Evolutionary conservation across 2,888 invertebrate species (phyloP), one percentile per base, ranked within the genome.

Genomic region (Idaea biselata): DNA sequence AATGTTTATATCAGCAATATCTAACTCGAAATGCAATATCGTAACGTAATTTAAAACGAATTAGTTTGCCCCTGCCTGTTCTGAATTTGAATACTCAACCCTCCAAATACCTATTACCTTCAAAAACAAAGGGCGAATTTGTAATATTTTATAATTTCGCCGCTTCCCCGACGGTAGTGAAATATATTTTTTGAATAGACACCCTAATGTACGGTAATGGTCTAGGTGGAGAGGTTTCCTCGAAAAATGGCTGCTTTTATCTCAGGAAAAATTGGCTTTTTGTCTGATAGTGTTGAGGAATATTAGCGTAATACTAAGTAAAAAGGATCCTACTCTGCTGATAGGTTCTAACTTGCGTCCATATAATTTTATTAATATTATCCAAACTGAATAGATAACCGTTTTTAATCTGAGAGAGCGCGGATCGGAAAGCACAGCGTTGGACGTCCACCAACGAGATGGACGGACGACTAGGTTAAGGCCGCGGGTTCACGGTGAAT

Each of bases 21-120:
- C 88, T 89, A 83, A 90, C 84, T 82, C 81, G 82, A 74, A 86
- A 86, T 77, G 90, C 84, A 92, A 91, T 92, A 92, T 90, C 88
- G 88, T 90, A 91, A 91, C 86, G 89, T 88, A 92, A 92, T 92
- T 91, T 91, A 88, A 92, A 92, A 89, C 89, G 82, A 92, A 92
- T 92, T 92, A 92, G 91, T 86, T 84, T 85, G 76, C 90, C 91
- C 92, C 88, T 85, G 83, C 84, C 68, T 80, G 83, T 80, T 79
- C 76, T 78, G 81, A 88, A 91, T 92, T 92, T 92, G 88, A 91
- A 91, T 91, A 89, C 83, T 81, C 81, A 81, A 84, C 81, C 82
- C 89, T 90, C 90, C 89, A 74, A 78, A 14, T 78, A 80, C 78
- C 81, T 84, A 82, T 76, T 44, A 83, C 80, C 82, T 83, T 84